A percentile compares a stretch with the other conserved stretches of the same genome.
phyloP scores from a whole-genome alignment of 2,797 vertebrate genomes.

The Ibycter americanus region DNA sequence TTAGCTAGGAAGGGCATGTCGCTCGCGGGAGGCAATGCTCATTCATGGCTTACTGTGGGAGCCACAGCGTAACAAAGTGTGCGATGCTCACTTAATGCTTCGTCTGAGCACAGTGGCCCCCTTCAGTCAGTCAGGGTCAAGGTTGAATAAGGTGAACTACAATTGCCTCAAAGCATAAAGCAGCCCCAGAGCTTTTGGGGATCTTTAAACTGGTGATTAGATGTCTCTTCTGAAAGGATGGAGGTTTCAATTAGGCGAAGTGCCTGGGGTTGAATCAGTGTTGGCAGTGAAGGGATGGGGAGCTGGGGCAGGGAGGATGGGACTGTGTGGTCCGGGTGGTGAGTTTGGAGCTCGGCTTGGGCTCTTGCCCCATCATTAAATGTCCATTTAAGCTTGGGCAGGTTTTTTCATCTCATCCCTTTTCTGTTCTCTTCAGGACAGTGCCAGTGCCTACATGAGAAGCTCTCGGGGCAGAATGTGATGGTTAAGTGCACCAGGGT shows the following conservation, averaged over 20 bases:
- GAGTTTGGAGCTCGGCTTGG: neutral
- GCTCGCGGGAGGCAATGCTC: neutral
- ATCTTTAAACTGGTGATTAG: neutral
- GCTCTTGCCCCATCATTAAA: neutral
- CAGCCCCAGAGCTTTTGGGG: neutral
- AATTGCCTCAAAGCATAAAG: neutral
- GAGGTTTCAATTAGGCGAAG: neutral
- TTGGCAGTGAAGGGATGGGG: neutral
- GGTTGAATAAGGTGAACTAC: neutral
- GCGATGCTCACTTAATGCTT: accelerated
- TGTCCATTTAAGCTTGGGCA: neutral
- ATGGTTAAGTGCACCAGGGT: neutral
- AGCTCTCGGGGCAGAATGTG: neutral
- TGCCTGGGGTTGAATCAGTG: neutral
- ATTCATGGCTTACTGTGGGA: accelerated
- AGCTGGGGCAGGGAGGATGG: neutral
- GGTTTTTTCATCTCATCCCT: neutral
- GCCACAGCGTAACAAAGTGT: neutral
- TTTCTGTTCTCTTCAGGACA: neutral
- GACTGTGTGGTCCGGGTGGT: neutral
- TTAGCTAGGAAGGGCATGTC: neutral
- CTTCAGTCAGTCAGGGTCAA: neutral
- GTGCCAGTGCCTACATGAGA: accelerated
- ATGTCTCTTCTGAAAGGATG: neutral
- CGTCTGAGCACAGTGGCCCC: neutral